Evolutionary conservation across 2,888 invertebrate genomes (phyloP).

Genomic region (Gnatocerus cornutus): DNA sequence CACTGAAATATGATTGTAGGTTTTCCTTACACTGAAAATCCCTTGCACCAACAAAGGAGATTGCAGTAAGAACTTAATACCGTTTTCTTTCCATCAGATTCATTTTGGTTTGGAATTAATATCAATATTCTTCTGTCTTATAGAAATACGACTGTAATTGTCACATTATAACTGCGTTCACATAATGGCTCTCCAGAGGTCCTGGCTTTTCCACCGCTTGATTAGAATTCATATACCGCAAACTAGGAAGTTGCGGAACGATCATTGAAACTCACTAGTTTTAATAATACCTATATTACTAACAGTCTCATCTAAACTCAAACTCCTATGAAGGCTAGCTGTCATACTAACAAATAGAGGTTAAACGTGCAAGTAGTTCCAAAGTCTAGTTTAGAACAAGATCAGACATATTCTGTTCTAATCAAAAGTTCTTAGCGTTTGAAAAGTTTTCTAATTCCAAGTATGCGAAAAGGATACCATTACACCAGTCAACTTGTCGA

Average conservation of each 20-base stretch:
- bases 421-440: conserved; percentile 52
- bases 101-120: no score
- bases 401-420: conserved; percentile 49
- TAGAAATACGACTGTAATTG: no score
- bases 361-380: conserved; percentile 22
- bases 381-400: conserved; percentile 15
- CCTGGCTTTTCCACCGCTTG: conserved; percentile 13
- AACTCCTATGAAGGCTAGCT: conserved; percentile 2
- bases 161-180: conserved; percentile 5
- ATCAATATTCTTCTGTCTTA: no score
- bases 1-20: background rate
- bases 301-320: conserved; percentile 5
- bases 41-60: background rate
- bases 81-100: no score
- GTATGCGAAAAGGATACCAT: conserved; percentile 48
- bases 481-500: conserved; percentile 6
- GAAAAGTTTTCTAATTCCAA: conserved; percentile 54
- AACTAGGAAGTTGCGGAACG: conserved; percentile 17
- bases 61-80: no score
- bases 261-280: conserved; percentile 26
- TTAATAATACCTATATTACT: conserved; percentile 17
- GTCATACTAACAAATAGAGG: conserved; percentile 29
- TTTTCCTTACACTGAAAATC: background rate
- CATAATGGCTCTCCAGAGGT: conserved; percentile 9
- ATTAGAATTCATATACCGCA: conserved; percentile 26